Conservation (phyloP, 2,888 invertebrate genomes). For the Sicus ferrugineus region DNA sequence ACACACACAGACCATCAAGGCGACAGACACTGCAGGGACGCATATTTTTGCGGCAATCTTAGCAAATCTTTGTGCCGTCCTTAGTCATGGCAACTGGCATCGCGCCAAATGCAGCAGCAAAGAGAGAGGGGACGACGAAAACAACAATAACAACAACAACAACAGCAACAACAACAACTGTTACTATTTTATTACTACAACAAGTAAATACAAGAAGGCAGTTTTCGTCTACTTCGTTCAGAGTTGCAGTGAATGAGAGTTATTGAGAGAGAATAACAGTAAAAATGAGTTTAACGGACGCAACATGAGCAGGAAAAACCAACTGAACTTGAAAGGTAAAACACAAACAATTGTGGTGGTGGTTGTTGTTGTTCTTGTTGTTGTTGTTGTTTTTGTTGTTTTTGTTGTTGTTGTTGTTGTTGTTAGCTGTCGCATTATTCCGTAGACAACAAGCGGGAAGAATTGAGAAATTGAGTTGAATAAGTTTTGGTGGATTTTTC, state of each 20-base stretch:
- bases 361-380: too few species aligned
- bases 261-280: conserved; percentile 2
- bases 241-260: neutral
- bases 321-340: conserved; percentile 23
- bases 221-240: neutral
- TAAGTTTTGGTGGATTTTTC: too few species aligned
- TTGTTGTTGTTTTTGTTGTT: too few species aligned
- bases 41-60: conserved; percentile 1
- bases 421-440: too few species aligned
- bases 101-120: conserved; percentile 13
- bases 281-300: conserved; percentile 9
- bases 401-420: too few species aligned
- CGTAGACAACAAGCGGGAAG: too few species aligned
- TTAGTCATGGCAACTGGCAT: conserved; percentile 23
- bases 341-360: neutral
- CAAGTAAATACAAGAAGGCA: neutral
- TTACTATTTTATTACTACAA: too few species aligned
- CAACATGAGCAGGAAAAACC: conserved; percentile 2
- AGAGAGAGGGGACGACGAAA: neutral
- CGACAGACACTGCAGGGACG: neutral
- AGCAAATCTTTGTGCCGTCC: conserved; percentile 20
- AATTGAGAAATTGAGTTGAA: too few species aligned
- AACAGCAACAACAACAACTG: neutral
- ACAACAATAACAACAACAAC: conserved; percentile 14
- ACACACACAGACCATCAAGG: neutral